Evolutionary conservation across 1,140 invertebrate species (phyloP).

Genomic region (Habropoda laboriosa): DNA sequence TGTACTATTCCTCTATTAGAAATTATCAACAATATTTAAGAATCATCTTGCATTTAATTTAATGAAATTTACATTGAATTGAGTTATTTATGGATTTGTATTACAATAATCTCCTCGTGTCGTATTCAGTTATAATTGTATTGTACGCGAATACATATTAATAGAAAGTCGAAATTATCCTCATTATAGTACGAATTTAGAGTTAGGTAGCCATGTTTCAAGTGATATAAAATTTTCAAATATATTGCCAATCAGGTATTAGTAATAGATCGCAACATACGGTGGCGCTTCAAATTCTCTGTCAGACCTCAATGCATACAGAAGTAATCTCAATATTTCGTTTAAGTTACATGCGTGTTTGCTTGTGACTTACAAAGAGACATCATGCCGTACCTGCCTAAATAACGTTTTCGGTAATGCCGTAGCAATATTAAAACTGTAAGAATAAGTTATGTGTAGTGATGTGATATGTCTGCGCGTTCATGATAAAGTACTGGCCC

Average conservation of each 20-base stretch:
- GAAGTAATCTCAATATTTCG: conserved; percentile 34
- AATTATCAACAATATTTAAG: neutral
- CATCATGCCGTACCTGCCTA: conserved; percentile 49
- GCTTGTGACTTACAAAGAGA: conserved; percentile 53
- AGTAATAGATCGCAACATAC: conserved; percentile 18
- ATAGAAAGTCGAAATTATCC: neutral
- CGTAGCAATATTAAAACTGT: conserved; percentile 30
- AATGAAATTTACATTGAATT: neutral
- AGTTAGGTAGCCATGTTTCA: neutral
- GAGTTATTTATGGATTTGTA: neutral
- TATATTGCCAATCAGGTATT: conserved; percentile 9
- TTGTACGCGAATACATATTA: too few species aligned
- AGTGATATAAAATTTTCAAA: conserved; percentile 22
- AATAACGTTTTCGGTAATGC: conserved; percentile 50
- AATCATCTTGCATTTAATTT: neutral
- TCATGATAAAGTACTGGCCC: conserved; percentile 60
- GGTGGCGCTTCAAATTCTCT: conserved; percentile 46
- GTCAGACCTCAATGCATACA: conserved; percentile 29
- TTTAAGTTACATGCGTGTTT: conserved; percentile 53
- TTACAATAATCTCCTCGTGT: neutral
- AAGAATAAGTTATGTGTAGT: conserved; percentile 51
- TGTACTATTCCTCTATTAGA: neutral
- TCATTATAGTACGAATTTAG: neutral
- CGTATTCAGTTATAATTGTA: neutral
- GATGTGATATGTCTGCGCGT: conserved; percentile 62